A percentile compares a stretch with the other conserved stretches of the same genome.
Evolutionary conservation across 2,888 invertebrate species (phyloP).

Genomic region (Cheilosia vernalis): DNA sequence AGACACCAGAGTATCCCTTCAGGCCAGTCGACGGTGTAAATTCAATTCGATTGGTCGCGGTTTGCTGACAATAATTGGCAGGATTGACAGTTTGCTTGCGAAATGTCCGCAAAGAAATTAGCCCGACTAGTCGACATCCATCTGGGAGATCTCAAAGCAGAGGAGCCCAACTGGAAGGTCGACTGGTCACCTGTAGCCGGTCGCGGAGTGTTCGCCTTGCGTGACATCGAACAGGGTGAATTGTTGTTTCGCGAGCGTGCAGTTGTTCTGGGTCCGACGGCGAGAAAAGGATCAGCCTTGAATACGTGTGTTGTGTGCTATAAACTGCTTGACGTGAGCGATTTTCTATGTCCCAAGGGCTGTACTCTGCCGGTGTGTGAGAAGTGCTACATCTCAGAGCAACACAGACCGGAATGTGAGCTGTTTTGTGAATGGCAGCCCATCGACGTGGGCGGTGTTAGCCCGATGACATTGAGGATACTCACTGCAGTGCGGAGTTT

Average conservation of each 20-base stretch:
- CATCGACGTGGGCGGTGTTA: slow-evolving; percentile 81
- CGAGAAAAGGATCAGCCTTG: slow-evolving; percentile 84
- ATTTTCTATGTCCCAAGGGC: slow-evolving; percentile 85
- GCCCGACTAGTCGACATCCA: slow-evolving; percentile 81
- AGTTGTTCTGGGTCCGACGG: slow-evolving; percentile 88
- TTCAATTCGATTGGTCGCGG: slow-evolving; percentile 71
- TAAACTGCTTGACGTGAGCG: slow-evolving; percentile 82
- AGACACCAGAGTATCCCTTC: slow-evolving; percentile 49
- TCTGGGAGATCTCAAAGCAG: slow-evolving; percentile 80
- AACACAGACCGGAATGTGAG: slow-evolving; percentile 87
- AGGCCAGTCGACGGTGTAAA: slow-evolving; percentile 70
- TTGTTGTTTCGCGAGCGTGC: slow-evolving; percentile 89
- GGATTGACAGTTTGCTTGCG: slow-evolving; percentile 18
- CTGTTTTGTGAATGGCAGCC: slow-evolving; percentile 86
- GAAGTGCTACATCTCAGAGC: slow-evolving; percentile 85
- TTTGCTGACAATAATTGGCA: slow-evolving; percentile 45
- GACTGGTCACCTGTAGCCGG: slow-evolving; percentile 87
- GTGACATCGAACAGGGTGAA: slow-evolving; percentile 88
- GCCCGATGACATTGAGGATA: slow-evolving; percentile 80
- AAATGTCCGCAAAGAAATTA: slow-evolving; percentile 76
- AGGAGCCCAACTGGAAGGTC: slow-evolving; percentile 85
- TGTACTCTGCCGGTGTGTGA: slow-evolving; percentile 89
- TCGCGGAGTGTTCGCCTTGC: slow-evolving; percentile 88
- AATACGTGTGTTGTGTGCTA: slow-evolving; percentile 88
- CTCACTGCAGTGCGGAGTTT: slow-evolving; percentile 81